Base-by-base conservation (phyloP, 2,888 invertebrate genomes). In the Acrocera orbiculus region DNA sequence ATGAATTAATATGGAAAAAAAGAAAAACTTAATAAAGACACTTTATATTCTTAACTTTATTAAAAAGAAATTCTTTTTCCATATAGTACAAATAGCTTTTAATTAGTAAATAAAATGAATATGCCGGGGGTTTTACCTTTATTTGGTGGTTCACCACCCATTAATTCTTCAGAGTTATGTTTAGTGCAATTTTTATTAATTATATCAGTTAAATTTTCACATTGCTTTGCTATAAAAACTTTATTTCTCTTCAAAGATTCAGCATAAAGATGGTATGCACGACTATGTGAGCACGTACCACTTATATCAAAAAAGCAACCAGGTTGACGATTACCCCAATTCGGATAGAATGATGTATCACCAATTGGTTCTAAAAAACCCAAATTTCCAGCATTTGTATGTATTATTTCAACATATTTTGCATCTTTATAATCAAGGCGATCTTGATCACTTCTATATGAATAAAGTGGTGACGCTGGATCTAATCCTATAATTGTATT, bases 401-500 rank as follows among this genome's bases (percentile, higher is more conserved):
- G 50, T 33, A 51, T 44, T 10, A 43, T 32, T 35, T 51, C 47
- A 16, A 51, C 51, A 17, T 38, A 34, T 4, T 2, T 13, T 2
- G 46, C 49, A 14, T 49, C 44, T 2, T 31, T 25, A 1, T 20
- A 26, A 20, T 46, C 42, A 7, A 38, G 23, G 22, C 41, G 20
- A 20, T 9, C 59, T 30, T 60, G 61, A 1, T 55, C 54, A 0
- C 54, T 56, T 2, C 54, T 47, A 27, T 45, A 48, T 13, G 42
- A 37, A 5, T 44, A 44, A 10, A 11, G 11, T 14, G 29, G 10
- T 25, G 50, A 32, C 1, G 81, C 80, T 1, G 81, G 79, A 58
- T 81, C 80, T 41, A 71, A 40, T 3, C 74, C 75, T 32, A 52
- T 49, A 22, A 56, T 55, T 2, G 53, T 45, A 10, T 49, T 44